These are phyloP conservation scores for Drosophila vallismaia DNA, from an alignment of 2,888 invertebrate species.

Conservation along the genomic window DNA sequence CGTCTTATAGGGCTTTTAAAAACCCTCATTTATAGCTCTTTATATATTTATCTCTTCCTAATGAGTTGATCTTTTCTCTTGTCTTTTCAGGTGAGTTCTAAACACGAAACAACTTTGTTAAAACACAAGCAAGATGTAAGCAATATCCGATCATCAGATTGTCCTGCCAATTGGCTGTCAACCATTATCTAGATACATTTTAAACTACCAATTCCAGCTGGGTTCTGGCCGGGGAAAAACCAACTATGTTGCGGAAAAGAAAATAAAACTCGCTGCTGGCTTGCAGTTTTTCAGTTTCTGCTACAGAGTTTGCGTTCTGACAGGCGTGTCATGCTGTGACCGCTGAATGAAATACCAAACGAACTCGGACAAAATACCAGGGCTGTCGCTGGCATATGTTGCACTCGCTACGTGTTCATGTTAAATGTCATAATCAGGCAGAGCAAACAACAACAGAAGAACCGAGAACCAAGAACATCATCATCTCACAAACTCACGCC, in stretches of 20 bases:
- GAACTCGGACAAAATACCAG: constrained; percentile 30
- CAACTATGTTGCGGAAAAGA: constrained; percentile 52
- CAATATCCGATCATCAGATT: constrained; percentile 41
- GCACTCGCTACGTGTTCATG: constrained; percentile 72
- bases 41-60: constrained; percentile 8
- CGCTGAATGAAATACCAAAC: constrained; percentile 29
- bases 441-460: constrained; percentile 11
- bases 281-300: constrained; percentile 26
- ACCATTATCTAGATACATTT: constrained; percentile 57
- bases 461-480: neutral
- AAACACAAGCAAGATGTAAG: constrained; percentile 25
- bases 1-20: neutral
- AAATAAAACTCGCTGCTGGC: constrained; percentile 39
- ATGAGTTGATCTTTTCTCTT: constrained; percentile 32
- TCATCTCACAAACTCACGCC: constrained; percentile 31
- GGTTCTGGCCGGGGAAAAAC: constrained; percentile 11
- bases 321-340: constrained; percentile 49
- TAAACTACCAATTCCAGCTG: constrained; percentile 58
- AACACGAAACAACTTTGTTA: constrained; percentile 3
- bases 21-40: neutral
- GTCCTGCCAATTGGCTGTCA: constrained; percentile 57
- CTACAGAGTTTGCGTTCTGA: constrained; percentile 10
- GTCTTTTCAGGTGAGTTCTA: constrained; percentile 64
- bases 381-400: constrained; percentile 66
- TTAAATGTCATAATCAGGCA: constrained; percentile 77